Percentiles rank a stretch among this genome's conserved stretches.
phyloP scores from a whole-genome alignment of 2,797 vertebrate genomes.

The Diplodus puntazzo region DNA sequence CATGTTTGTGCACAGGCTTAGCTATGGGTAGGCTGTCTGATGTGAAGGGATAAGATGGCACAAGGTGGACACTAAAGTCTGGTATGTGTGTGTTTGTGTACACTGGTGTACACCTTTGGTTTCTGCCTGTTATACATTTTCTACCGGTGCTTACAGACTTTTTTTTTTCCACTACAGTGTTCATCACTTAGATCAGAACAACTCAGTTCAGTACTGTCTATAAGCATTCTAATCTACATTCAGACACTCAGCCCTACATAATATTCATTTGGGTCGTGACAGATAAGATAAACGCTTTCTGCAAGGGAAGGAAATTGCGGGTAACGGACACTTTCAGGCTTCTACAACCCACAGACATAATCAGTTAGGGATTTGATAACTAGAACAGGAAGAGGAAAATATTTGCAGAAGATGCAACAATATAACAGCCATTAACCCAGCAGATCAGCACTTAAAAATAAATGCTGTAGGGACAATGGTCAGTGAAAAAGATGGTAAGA shows the following conservation, averaged over 20 bases:
- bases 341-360: slow-evolving; percentile 48
- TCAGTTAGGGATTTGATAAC: slow-evolving; percentile 52
- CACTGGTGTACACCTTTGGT: background rate
- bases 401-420: slow-evolving; percentile 37
- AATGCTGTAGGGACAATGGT: background rate
- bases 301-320: slow-evolving; percentile 62
- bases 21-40: slow-evolving; percentile 61
- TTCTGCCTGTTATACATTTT: background rate
- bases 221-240: slow-evolving; percentile 31
- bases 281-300: slow-evolving; percentile 49
- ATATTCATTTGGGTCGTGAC: slow-evolving; percentile 48
- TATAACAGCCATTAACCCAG: slow-evolving; percentile 25
- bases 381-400: slow-evolving; percentile 48
- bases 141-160: background rate
- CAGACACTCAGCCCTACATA: slow-evolving; percentile 6
- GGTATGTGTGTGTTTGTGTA: background rate
- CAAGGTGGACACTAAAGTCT: slow-evolving; percentile 67
- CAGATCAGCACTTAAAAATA: background rate
- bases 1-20: slow-evolving; percentile 77
- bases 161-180: background rate
- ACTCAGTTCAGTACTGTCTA: background rate
- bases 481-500: slow-evolving; percentile 7
- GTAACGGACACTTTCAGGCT: slow-evolving; percentile 53
- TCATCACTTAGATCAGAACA: slow-evolving; percentile 20
- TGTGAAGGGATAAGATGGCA: slow-evolving; percentile 73